Evolutionary conservation across 2,797 vertebrate species (phyloP).

Genomic region (Arnoldichthys spilopterus): DNA sequence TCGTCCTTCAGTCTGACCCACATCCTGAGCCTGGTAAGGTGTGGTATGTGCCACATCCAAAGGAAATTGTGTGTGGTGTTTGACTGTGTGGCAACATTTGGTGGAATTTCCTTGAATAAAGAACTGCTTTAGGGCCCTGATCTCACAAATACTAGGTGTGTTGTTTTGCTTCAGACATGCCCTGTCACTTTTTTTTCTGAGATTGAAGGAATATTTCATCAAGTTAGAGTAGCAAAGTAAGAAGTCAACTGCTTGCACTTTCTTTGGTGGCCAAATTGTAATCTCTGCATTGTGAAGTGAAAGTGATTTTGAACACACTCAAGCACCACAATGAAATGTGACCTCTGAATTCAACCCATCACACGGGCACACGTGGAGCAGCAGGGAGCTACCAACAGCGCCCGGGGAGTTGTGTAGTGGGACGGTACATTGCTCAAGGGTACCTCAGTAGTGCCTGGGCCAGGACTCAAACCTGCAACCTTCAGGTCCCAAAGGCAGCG

Average conservation of each 20-base stretch:
- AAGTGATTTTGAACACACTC: too few species aligned
- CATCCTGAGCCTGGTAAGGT: too few species aligned
- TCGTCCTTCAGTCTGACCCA: background rate
- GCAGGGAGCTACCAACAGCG: too few species aligned
- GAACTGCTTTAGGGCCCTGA: constrained; percentile 16
- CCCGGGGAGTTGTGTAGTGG: too few species aligned
- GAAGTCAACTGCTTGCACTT: background rate
- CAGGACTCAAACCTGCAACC: too few species aligned
- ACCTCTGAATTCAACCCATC: too few species aligned
- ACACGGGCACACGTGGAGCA: too few species aligned
- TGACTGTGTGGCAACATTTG: background rate
- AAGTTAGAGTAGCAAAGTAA: background rate
- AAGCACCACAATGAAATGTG: too few species aligned
- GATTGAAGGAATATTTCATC: constrained; percentile 19
- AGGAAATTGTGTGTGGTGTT: constrained; percentile 7
- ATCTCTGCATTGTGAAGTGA: too few species aligned
- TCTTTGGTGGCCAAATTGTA: background rate
- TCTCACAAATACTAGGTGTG: constrained; percentile 6
- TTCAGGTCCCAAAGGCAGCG: too few species aligned
- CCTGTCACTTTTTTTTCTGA: constrained; percentile 1
- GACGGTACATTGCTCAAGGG: too few species aligned
- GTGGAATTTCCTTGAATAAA: constrained; percentile 29
- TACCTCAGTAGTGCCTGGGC: too few species aligned
- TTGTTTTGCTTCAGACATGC: background rate
- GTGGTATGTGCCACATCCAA: background rate